These are phyloP conservation scores for Cephus pulcher DNA, from an alignment of 2,888 invertebrate species.

Conservation along the genomic window DNA sequence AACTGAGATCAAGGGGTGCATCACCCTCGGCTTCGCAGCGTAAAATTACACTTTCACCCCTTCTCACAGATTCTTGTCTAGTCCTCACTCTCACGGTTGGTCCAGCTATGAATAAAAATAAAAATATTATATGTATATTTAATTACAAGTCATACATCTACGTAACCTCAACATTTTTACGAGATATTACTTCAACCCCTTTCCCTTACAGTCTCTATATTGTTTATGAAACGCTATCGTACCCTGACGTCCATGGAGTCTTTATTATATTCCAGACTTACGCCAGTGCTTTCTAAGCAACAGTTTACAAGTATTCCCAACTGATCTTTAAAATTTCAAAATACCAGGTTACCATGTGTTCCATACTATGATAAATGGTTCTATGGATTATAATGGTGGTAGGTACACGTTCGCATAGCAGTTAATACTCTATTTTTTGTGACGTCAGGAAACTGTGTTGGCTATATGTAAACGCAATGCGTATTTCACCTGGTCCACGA, in stretches of 20 bases:
- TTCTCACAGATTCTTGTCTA: conserved; percentile 68
- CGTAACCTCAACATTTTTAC: neutral
- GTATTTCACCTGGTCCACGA: conserved; percentile 16
- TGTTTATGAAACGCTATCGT: no score
- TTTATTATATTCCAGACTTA: neutral
- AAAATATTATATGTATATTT: neutral
- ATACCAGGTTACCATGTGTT: neutral
- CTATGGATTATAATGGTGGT: neutral
- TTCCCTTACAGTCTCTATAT: neutral
- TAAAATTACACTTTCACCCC: conserved; percentile 68
- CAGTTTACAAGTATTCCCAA: neutral
- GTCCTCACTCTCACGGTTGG: conserved; percentile 68
- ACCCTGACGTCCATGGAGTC: no score
- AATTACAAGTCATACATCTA: neutral
- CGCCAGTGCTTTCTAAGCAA: neutral
- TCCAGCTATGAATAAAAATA: conserved; percentile 62
- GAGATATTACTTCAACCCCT: neutral
- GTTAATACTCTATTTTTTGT: neutral
- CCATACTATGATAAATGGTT: neutral
- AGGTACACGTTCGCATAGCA: neutral
- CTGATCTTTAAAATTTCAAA: neutral
- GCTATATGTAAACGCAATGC: conserved; percentile 2
- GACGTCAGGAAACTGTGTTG: neutral
- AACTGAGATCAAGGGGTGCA: conserved; percentile 69
- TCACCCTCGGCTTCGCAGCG: conserved; percentile 70